phyloP scores from a whole-genome alignment of 2,797 vertebrate genomes.

The Urocyon cinereoargenteus region DNA sequence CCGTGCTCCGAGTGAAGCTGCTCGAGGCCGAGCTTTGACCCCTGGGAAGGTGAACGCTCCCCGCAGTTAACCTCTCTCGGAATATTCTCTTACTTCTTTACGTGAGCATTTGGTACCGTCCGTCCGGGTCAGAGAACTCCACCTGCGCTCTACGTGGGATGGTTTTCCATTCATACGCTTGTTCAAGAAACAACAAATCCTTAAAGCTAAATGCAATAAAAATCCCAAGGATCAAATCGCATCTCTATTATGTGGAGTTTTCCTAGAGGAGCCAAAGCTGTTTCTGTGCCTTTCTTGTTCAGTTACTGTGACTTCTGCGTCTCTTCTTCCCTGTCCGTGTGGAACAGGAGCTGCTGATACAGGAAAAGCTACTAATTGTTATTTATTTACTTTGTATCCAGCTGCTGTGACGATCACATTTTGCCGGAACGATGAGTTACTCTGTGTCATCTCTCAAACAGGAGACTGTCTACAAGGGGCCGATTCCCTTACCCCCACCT shows the following conservation, averaged over 20 bases:
- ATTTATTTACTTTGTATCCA: background rate
- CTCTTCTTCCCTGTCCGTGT: accelerated
- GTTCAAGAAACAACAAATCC: background rate
- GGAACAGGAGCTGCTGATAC: too few relatives aligned
- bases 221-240: accelerated
- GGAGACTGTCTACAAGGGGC: background rate
- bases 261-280: background rate
- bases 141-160: accelerated
- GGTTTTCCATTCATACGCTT: too few relatives aligned
- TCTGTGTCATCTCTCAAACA: accelerated
- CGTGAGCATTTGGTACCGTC: too few relatives aligned
- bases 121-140: too few relatives aligned
- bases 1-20: too few relatives aligned
- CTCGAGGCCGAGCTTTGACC: accelerated
- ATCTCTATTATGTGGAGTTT: background rate
- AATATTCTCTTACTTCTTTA: background rate
- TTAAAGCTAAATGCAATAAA: background rate
- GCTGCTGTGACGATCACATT: accelerated
- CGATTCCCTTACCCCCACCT: too few relatives aligned
- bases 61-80: accelerated
- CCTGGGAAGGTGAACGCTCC: accelerated
- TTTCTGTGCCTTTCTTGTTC: accelerated
- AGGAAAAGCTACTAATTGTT: background rate
- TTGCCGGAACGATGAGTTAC: accelerated
- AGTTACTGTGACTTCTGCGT: accelerated